Evolutionary conservation across 2,888 invertebrate genomes (phyloP).

Genomic region (Sinelater perroti): DNA sequence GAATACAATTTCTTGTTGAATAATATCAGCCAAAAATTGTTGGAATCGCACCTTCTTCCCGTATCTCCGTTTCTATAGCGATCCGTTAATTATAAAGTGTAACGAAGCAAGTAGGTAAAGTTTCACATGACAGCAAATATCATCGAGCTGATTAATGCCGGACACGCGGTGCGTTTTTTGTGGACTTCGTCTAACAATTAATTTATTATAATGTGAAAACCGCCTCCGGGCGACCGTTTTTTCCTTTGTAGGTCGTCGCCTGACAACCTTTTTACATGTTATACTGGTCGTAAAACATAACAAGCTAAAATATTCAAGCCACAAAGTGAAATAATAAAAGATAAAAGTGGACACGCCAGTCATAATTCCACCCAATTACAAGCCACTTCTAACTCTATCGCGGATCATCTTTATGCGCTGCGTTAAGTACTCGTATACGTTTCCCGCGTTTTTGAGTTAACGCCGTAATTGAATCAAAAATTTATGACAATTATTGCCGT

Average conservation of each 20-base stretch:
- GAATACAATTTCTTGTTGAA: no score
- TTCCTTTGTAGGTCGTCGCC: slow-evolving; percentile 9
- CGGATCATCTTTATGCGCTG: slow-evolving; percentile 20
- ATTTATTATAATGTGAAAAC: no score
- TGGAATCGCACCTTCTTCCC: no score
- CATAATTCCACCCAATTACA: slow-evolving; percentile 30
- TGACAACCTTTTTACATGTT: slow-evolving; percentile 14
- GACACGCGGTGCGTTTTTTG: no score
- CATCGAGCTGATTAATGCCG: no score
- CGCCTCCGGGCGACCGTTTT: no score
- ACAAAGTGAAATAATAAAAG: slow-evolving; percentile 30
- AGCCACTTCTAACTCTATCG: slow-evolving; percentile 16
- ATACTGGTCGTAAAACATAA: slow-evolving; percentile 11
- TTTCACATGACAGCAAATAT: no score
- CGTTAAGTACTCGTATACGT: slow-evolving; percentile 16
- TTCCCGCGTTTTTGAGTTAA: slow-evolving; percentile 12
- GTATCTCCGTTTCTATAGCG: no score
- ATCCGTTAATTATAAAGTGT: no score
- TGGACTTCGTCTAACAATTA: no score
- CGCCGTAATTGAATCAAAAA: slow-evolving; percentile 1
- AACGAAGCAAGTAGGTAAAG: no score
- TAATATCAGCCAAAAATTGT: no score
- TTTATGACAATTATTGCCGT: slow-evolving; percentile 1
- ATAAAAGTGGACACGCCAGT: slow-evolving; percentile 20
- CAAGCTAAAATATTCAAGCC: slow-evolving; percentile 26